Evolutionary conservation across 2,113 vertebrate species (phyloP).

Genomic region (Pterocles orientalis): DNA sequence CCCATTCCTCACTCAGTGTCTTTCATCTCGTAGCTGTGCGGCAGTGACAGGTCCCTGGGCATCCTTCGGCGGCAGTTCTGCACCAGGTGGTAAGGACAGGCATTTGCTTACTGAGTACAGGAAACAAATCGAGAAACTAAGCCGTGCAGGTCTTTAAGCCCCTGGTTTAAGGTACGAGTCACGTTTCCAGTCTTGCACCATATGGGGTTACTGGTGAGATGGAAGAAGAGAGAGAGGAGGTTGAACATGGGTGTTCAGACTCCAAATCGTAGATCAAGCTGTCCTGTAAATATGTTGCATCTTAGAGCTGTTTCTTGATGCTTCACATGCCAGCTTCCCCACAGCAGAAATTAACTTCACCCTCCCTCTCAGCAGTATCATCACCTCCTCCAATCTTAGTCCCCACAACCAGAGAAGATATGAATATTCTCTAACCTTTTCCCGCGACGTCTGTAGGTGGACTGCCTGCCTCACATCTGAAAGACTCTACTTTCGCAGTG

Average conservation of each 20-base stretch:
- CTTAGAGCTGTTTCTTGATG: neutral
- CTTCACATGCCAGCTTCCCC: neutral
- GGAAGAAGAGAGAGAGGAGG: neutral
- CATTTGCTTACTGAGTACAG: neutral
- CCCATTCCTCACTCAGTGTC: neutral
- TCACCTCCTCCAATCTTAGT: conserved; percentile 34
- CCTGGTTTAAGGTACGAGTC: conserved; percentile 16
- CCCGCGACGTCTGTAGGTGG: conserved; percentile 25
- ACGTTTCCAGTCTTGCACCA: neutral
- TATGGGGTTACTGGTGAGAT: neutral
- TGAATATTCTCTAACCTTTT: conserved; percentile 39
- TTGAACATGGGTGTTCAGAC: neutral
- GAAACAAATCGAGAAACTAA: neutral
- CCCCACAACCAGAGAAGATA: neutral
- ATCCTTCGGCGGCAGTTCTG: neutral
- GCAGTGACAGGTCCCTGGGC: neutral
- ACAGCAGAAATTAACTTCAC: conserved; percentile 10
- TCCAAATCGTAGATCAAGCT: neutral
- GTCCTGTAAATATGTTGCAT: neutral
- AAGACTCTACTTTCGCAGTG: neutral
- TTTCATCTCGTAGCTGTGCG: neutral
- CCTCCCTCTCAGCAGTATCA: conserved; percentile 10
- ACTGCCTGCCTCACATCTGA: conserved; percentile 18
- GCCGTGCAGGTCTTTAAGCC: neutral
- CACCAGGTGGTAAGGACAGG: conserved; percentile 2